Conservation (phyloP, 2,797 vertebrate genomes). For the Merluccius polli region DNA sequence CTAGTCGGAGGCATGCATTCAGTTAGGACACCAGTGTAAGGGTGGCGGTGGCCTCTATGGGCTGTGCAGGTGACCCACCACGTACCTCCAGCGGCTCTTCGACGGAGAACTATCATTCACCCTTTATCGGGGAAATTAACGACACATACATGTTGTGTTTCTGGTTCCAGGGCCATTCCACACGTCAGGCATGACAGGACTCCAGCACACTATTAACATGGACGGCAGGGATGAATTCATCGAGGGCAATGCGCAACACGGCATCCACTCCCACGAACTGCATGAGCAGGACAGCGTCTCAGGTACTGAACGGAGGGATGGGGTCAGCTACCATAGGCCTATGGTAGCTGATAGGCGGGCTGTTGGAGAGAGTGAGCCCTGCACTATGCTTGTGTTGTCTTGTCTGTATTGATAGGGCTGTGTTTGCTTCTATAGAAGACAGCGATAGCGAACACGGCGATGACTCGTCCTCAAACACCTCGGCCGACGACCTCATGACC, state of each 20-base stretch:
- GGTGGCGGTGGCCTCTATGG: not conserved
- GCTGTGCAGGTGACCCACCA: not conserved
- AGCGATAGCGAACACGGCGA: conserved; percentile 78
- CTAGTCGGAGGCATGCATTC: too few relatives aligned
- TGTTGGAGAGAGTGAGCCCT: conserved; percentile 64
- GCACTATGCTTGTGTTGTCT: conserved; percentile 51
- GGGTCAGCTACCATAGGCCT: conserved; percentile 7
- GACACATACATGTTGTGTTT: not conserved
- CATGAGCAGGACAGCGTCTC: conserved; percentile 76
- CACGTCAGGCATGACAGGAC: conserved; percentile 71
- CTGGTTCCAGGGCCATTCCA: conserved; percentile 71
- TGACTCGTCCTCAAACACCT: conserved; percentile 76
- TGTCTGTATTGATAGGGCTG: conserved; percentile 71
- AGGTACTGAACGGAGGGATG: conserved; percentile 59
- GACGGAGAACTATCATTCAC: not conserved
- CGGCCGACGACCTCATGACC: conserved; percentile 75
- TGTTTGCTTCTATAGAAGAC: conserved; percentile 75
- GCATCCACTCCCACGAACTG: conserved; percentile 74
- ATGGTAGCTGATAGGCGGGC: conserved; percentile 45
- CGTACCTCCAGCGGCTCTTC: not conserved
- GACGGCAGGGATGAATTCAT: conserved; percentile 76
- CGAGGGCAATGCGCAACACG: conserved; percentile 76
- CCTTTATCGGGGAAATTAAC: not conserved
- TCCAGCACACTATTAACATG: conserved; percentile 77
- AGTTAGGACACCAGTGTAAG: too few relatives aligned